Evolutionary conservation across 2,113 vertebrate species (phyloP), one percentile per base, ranked within the genome.

Genomic region (Tetrax tetrax): DNA sequence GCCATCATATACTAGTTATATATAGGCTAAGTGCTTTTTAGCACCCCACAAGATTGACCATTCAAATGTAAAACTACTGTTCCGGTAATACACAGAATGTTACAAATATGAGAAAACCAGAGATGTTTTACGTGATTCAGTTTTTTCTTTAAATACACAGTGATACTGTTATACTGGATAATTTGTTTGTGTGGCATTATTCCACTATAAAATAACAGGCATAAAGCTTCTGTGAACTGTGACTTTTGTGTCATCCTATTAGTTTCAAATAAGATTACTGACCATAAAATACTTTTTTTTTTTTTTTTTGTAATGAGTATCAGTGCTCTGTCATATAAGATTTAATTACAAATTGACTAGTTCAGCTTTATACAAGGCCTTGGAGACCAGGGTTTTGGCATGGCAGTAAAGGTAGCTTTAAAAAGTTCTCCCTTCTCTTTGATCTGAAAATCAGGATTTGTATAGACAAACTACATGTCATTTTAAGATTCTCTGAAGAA

Each of bases 311-410:
- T 86, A 75, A 71, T 0, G 0, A 64, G 56, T 66, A 75, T 84
- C 78, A 59, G 81, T 89, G 31, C 20, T 78, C 8, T 84, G 45
- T 59, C 15, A n/a, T 78, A 14, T 71, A 93, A 84, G 64, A 91
- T 87, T 84, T 91, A 93, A 95, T 89, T 89, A 75, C 43, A 89
- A 84, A 91, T 82, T 75, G 47, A 37, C 60, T 89, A 54, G 25
- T 70, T 91, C 51, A 66, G 31, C 51, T 78, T 84, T 59, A 71
- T 89, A 51, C 14, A 60, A 75, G 65, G 18, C 53, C 56, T 90
- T 93, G 57, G 57, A 87, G 51, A 82, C 33, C 21, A 72, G 7
- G 23, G 28, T 8, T 88, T 89, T 83, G 64, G 20, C 17, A 77
- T 43, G 23, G 18, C 21, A 83, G 54, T 61, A 87, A 89, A 83